phyloP scores from a whole-genome alignment of 2,888 invertebrate species.

The Harmothoe impar region DNA sequence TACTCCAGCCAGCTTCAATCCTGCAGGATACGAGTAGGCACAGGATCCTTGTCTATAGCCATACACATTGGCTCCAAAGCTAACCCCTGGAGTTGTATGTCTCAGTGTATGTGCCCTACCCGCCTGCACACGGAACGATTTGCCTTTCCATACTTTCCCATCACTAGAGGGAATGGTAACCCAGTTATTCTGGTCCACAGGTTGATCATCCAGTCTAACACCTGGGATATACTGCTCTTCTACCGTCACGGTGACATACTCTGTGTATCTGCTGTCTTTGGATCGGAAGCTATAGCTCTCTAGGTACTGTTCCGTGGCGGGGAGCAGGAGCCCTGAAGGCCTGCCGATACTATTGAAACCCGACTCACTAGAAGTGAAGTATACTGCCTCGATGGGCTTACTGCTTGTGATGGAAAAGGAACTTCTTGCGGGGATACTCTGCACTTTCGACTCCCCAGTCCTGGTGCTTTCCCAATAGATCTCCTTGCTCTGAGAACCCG shows the following conservation, averaged over 20 bases:
- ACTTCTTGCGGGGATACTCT: neutral
- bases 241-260: neutral
- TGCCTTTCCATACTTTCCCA: neutral
- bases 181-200: neutral
- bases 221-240: neutral
- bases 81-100: neutral
- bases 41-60: neutral
- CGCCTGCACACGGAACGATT: neutral
- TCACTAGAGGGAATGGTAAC: neutral
- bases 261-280: neutral
- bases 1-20: neutral
- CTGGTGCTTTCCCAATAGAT: neutral
- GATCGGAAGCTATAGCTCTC: conserved; percentile 8
- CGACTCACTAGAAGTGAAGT: neutral
- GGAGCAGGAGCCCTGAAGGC: neutral
- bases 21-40: conserved; percentile 40
- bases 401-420: neutral
- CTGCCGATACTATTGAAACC: neutral
- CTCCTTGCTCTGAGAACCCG: neutral
- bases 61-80: conserved; percentile 37
- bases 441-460: neutral
- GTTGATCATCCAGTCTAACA: neutral
- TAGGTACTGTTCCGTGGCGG: neutral
- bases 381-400: neutral
- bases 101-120: neutral